phyloP scores from a whole-genome alignment of 2,113 vertebrate genomes.

The Dendrocopos noguchii region DNA sequence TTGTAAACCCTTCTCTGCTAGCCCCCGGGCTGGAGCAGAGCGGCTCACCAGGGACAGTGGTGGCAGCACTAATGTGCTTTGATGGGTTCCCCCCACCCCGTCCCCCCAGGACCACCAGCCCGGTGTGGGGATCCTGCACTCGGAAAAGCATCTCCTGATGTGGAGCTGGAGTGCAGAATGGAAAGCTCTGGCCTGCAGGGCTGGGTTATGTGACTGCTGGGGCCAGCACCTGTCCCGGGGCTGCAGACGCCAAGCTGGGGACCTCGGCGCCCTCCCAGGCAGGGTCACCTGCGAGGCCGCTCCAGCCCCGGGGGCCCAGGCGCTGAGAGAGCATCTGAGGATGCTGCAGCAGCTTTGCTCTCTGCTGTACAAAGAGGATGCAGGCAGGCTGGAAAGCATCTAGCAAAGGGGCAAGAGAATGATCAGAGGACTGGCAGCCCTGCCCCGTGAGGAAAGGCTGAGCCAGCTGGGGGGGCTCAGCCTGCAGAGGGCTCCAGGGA shows the following conservation, averaged over 20 bases:
- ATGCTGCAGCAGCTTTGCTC: background rate
- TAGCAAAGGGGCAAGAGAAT: too few species aligned
- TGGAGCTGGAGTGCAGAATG: background rate
- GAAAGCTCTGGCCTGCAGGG: background rate
- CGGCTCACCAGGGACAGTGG: rapidly evolving
- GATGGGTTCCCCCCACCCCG: background rate
- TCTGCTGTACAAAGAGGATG: too few species aligned
- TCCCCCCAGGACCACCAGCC: background rate
- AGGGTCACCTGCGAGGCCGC: background rate
- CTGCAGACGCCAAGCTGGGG: background rate
- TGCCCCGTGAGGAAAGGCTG: too few species aligned
- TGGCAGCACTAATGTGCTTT: background rate
- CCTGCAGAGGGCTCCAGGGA: too few species aligned
- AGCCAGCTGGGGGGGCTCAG: too few species aligned
- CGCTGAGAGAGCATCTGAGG: background rate
- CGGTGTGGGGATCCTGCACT: rapidly evolving
- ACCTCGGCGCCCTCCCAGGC: rapidly evolving
- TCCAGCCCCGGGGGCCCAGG: background rate
- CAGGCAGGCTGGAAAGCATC: too few species aligned
- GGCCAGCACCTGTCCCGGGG: background rate
- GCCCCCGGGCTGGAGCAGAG: constrained; percentile 30
- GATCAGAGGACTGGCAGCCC: too few species aligned
- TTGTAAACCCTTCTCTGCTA: background rate
- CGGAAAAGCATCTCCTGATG: background rate
- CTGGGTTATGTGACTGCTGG: background rate